Percentiles rank a stretch among this genome's conserved stretches.
Evolutionary conservation across 2,888 invertebrate genomes (phyloP).

Genomic region (Mythimna lalbum): DNA sequence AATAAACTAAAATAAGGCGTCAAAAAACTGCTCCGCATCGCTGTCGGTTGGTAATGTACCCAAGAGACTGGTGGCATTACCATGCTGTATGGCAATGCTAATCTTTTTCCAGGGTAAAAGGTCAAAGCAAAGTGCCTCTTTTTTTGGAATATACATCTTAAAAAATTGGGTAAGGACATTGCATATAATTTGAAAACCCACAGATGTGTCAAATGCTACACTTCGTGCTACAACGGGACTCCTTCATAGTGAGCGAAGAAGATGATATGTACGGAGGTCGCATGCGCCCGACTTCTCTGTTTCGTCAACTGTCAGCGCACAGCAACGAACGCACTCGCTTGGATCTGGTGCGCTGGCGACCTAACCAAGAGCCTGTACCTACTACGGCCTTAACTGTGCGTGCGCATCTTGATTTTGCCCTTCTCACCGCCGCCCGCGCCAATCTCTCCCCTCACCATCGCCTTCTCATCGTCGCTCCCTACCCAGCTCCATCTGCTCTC

Average conservation of each 20-base stretch:
- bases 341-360: slow-evolving; percentile 58
- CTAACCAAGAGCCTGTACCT: slow-evolving; percentile 18
- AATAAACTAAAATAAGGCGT: too few species aligned
- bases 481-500: slow-evolving; percentile 46
- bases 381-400: slow-evolving; percentile 55
- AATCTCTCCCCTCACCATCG: slow-evolving; percentile 36
- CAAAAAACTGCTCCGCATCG: too few species aligned
- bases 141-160: too few species aligned
- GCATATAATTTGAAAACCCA: background rate
- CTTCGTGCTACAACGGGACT: slow-evolving; percentile 39
- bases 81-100: too few species aligned
- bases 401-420: slow-evolving; percentile 26
- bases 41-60: too few species aligned
- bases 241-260: slow-evolving; percentile 57
- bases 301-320: slow-evolving; percentile 43
- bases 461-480: slow-evolving; percentile 46
- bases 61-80: too few species aligned
- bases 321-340: slow-evolving; percentile 22
- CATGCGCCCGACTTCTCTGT: slow-evolving; percentile 39
- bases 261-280: slow-evolving; percentile 31
- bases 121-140: too few species aligned
- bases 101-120: too few species aligned
- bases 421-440: slow-evolving; percentile 32
- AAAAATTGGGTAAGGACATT: background rate
- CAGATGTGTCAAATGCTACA: slow-evolving; percentile 51